Evolutionary conservation across 2,113 vertebrate species (phyloP).

Genomic region (Platichthys flesus): DNA sequence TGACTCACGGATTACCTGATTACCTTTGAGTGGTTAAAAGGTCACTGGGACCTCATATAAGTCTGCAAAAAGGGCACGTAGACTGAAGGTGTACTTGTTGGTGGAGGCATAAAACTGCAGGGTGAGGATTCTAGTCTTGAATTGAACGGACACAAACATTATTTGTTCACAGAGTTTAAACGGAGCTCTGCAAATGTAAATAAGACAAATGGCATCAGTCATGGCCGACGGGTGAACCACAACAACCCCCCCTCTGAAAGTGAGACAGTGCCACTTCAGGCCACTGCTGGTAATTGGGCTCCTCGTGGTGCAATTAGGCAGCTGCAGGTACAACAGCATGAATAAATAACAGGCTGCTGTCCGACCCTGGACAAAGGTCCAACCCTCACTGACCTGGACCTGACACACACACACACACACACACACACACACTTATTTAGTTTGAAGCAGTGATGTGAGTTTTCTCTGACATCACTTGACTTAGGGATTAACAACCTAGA

Average conservation of each 20-base stretch:
- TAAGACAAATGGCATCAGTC: slow-evolving; percentile 56
- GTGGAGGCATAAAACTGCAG: no score
- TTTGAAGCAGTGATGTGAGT: neutral
- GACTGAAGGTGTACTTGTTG: no score
- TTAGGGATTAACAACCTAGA: slow-evolving; percentile 40
- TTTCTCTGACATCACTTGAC: slow-evolving; percentile 25
- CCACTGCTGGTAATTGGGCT: slow-evolving; percentile 48
- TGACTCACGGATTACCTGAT: no score
- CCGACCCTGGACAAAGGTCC: slow-evolving; percentile 63
- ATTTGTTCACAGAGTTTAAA: slow-evolving; percentile 42
- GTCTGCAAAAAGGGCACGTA: no score
- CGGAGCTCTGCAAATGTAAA: slow-evolving; percentile 61
- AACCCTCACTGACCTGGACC: slow-evolving; percentile 56
- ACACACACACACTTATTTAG: neutral
- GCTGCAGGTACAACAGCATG: slow-evolving; percentile 54
- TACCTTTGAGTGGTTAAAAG: no score
- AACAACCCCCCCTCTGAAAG: slow-evolving; percentile 36
- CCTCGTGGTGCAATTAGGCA: slow-evolving; percentile 68
- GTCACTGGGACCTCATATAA: no score
- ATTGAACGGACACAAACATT: slow-evolving; percentile 24
- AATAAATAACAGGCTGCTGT: slow-evolving; percentile 67
- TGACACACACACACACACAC: slow-evolving; percentile 15
- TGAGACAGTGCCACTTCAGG: slow-evolving; percentile 33
- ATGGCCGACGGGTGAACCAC: slow-evolving; percentile 43
- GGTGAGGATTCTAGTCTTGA: no score